Conservation (phyloP, 1,140 invertebrate genomes). For the Eufriesea mexicana region DNA sequence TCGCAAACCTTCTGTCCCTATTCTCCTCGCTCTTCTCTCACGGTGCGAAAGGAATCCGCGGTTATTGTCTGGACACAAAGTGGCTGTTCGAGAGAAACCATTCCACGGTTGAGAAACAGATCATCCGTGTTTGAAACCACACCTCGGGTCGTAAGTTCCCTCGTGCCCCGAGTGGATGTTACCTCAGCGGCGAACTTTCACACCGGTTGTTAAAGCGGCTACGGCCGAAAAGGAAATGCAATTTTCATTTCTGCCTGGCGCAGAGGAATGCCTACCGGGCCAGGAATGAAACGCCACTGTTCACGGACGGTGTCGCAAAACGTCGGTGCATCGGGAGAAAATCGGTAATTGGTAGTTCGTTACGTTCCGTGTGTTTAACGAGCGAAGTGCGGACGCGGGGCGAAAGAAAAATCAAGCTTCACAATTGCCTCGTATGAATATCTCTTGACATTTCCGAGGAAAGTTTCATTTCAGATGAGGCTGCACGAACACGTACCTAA, state of each 20-base stretch:
- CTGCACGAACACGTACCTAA: neutral
- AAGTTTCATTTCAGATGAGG: constrained; percentile 52
- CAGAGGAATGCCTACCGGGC: neutral
- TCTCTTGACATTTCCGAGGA: constrained; percentile 73
- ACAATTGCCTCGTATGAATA: neutral
- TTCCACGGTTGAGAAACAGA: constrained; percentile 10
- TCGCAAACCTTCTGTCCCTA: no score
- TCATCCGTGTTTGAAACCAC: constrained; percentile 21
- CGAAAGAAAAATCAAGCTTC: neutral
- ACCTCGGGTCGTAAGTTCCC: constrained; percentile 2
- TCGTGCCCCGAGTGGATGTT: constrained; percentile 2
- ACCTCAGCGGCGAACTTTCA: constrained; percentile 47
- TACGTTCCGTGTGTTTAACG: neutral
- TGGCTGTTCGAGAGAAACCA: constrained; percentile 8
- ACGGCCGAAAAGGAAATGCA: constrained; percentile 22
- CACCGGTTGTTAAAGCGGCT: constrained; percentile 14
- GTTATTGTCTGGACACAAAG: constrained; percentile 3
- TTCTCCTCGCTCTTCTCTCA: neutral
- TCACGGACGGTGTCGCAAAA: neutral
- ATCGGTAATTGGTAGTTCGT: neutral
- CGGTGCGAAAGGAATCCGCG: neutral
- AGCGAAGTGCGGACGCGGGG: neutral
- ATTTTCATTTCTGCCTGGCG: constrained; percentile 33
- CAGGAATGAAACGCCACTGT: neutral
- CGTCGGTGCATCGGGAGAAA: constrained; percentile 2